Base-by-base conservation (phyloP, 2,797 vertebrate species). In the Caiman crocodilus region DNA sequence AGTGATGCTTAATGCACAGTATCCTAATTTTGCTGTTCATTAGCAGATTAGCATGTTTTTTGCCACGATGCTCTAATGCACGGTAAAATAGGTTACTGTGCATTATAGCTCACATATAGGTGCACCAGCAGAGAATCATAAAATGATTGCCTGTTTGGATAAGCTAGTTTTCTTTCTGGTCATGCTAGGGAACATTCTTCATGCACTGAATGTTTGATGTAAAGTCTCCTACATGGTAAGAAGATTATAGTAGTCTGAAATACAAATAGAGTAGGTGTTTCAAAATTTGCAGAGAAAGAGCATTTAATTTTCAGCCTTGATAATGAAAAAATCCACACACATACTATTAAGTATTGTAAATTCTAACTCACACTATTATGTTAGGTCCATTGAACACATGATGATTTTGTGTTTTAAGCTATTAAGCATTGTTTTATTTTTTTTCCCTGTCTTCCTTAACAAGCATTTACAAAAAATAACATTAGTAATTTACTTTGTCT, bases 401-500 rank as follows among this genome's bases (percentile, higher is more conserved):
- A 14, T 4, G 92, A 57, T 76, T 77, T 75, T 91, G 14, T 82
- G n/a, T 82, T 86, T 94, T 93, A 93, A 89, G 67, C 69, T 82
- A 92, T 95, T 95, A 91, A 18, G 82, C 5, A 81, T 32, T 32
- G 3, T 94, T 85, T 76, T 3, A 77, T 26, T 28, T 84, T 75
- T 75, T 94, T 65, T 90, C 79, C 10, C 5, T 74, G n/a, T 80
- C 69, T 80, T 89, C 20, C 15, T 82, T 94, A 94, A 94, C 90
- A 89, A 17, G 21, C 28, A 55, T 77, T 94, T n/a, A 85, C 21
- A 64, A 20, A 95, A 95, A 93, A 87, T 94, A 94, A 80, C 21
- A 78, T 90, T 94, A 91, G 84, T 96, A 87, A 93, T 87, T 95
- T 92, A 77, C 10, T 80, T 2, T 88, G 50, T 35, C 84, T 93